Percentiles rank a stretch among this genome's conserved stretches.
These are phyloP conservation scores for Mus pahari DNA, from an alignment of 2,113 vertebrate species.

Conservation along the genomic window DNA sequence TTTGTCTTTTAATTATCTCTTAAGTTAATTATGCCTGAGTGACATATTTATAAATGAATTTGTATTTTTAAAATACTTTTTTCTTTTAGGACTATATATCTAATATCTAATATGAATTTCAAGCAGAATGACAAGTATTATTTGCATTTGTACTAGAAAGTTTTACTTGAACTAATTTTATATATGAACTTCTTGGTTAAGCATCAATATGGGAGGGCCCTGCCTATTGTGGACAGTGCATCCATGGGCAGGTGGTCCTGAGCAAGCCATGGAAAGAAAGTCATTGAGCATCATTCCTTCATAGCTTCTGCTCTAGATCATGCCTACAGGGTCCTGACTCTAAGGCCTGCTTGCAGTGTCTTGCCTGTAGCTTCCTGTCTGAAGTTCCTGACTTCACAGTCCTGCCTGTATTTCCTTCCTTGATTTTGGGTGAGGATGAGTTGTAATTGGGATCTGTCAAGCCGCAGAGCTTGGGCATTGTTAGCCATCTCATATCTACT, in stretches of 20 bases:
- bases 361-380: background rate
- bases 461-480: background rate
- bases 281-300: background rate
- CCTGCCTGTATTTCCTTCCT: background rate
- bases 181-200: background rate
- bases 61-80: background rate
- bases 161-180: background rate
- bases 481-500: background rate
- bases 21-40: background rate
- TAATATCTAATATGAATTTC: background rate
- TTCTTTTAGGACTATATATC: background rate
- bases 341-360: background rate
- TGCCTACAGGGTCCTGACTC: background rate
- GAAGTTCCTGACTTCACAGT: background rate
- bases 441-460: background rate
- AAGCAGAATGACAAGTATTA: background rate
- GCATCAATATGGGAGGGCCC: background rate
- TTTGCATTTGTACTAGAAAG: background rate
- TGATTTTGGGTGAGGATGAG: too few species aligned
- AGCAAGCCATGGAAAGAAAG: background rate
- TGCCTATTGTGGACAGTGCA: background rate
- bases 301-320: background rate
- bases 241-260: background rate
- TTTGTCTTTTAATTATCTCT: conserved; percentile 18
- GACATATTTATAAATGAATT: background rate